Conservation (phyloP, 2,797 vertebrate genomes). For the Siniperca obscura region DNA sequence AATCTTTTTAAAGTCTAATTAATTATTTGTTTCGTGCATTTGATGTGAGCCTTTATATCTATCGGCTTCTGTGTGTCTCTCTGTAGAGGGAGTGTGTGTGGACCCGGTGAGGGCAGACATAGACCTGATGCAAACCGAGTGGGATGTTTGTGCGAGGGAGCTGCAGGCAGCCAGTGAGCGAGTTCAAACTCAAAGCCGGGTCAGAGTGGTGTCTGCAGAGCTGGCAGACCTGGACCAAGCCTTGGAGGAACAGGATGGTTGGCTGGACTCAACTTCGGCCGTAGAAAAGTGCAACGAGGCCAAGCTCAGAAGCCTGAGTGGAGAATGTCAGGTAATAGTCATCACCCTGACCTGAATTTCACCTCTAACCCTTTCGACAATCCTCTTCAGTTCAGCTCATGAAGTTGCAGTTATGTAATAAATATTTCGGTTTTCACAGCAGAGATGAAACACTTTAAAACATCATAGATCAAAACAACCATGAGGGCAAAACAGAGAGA, state of each 20-base stretch:
- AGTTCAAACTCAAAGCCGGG: constrained; percentile 85
- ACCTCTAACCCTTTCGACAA: background rate
- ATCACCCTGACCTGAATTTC: constrained; percentile 5
- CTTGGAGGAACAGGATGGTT: constrained; percentile 85
- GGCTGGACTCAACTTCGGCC: constrained; percentile 74
- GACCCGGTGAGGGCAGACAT: constrained; percentile 73
- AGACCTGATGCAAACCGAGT: constrained; percentile 85
- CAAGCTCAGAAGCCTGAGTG: constrained; percentile 75
- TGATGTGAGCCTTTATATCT: background rate
- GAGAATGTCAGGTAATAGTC: constrained; percentile 87
- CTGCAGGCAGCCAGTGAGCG: constrained; percentile 84
- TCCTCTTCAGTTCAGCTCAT: constrained; percentile 3
- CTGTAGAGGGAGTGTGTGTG: constrained; percentile 71
- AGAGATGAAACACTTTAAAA: constrained; percentile 15
- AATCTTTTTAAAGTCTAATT: background rate
- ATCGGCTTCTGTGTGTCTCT: constrained; percentile 17
- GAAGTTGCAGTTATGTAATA: background rate
- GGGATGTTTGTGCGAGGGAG: constrained; percentile 83
- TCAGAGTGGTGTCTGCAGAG: constrained; percentile 83
- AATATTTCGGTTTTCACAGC: constrained; percentile 6
- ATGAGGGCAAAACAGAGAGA: background rate
- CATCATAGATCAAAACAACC: background rate
- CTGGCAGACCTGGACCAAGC: constrained; percentile 83
- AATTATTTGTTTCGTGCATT: background rate
- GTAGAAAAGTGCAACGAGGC: constrained; percentile 60